Base-by-base conservation (phyloP, 2,888 invertebrate species). In the Temnothorax unifasciatus region DNA sequence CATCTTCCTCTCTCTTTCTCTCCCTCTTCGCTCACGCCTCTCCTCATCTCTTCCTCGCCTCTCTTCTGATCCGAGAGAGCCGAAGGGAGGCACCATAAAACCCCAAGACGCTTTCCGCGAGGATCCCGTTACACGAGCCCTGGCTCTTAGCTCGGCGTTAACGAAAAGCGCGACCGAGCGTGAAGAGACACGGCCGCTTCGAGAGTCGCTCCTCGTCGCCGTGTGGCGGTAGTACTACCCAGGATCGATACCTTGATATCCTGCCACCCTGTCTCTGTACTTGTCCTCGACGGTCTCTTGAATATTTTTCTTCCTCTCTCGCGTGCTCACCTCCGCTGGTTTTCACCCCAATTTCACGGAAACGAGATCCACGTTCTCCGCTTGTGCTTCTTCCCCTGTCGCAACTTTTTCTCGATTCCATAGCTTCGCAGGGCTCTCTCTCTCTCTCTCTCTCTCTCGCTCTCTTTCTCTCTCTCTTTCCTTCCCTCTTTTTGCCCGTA, bases 81-180 rank as follows among this genome's bases (percentile, higher is more conserved):
- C 84, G 83, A 85, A 85, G 38, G 85, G 87, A 18, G 52, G 89
- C 88, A 90, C 91, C 91, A 90, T 91, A 91, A 92, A 92, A 90
- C 90, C 90, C 91, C 89, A 92, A 93, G 91, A 90, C 90, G 90
- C 92, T 92, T 92, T 92, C 91, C 88, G 89, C 91, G 89, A 91
- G 92, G 92, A 92, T 93, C 90, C 91, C 89, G 92, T 93, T 92
- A 93, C 92, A 92, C 88, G 89, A 91, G 91, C 92, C 89, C 88
- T 68, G 89, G 88, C 91, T 92, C 91, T 91, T 92, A 91, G 91
- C 90, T 89, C 90, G 89, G 91, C 90, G 90, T 90, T 92, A 92
- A 92, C 92, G 92, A 93, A 92, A 92, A 92, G 93, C 91, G 90
- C 92, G 90, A 90, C 90, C 91, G 90, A 92, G 90, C 92, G 91